Base-by-base conservation (phyloP, 2,797 vertebrate genomes). In the Sarcophilus harrisii region DNA sequence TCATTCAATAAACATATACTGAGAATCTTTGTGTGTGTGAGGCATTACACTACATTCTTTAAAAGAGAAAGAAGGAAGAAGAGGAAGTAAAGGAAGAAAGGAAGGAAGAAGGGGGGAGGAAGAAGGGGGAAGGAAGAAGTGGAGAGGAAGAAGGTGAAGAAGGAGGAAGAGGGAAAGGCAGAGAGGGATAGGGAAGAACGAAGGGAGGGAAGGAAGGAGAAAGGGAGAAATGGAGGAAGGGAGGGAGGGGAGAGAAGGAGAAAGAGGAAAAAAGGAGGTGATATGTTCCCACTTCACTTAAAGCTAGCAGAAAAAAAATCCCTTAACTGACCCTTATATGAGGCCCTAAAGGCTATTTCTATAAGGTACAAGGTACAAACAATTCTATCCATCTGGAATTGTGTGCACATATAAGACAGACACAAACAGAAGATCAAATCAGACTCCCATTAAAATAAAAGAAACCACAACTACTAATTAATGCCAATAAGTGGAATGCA, bases 361-460 rank as follows among this genome's bases (percentile, higher is more conserved):
- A 29, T 90, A 49, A 45, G 1, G 1, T 49, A 12, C 45, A 49
- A 30, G 92, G 96, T 58, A 92, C 92, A 93, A 73, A 95, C 49
- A 90, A 55, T 18, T 55, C 45, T 24, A 92, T 73, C 90, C 60
- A 96, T 14, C 60, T 32, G 62, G 21, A 96, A 96, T 55, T 60
- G 92, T 93, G 94, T 92, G 97, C 18, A 24, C n/a, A 21, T 73
- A 21, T 3, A 27, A 96, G 16, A 93, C 14, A 90, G 52, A 90
- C 8, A 90, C 4, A 73, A 8, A 87, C 3, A 95, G 93, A 96
- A 89, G 52, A 94, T 57, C n/a, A 94, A 96, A 87, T 94, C 60
- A 97, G 97, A 94, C 27, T 89, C 93, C 52, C 92, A 93, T 0
- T 10, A 92, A 96, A 97, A 58, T 92, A 94, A 73, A 30, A 81